Evolutionary conservation across 2,113 vertebrate species (phyloP), one percentile per base, ranked within the genome.

Genomic region (Phylloscopus trochilus): DNA sequence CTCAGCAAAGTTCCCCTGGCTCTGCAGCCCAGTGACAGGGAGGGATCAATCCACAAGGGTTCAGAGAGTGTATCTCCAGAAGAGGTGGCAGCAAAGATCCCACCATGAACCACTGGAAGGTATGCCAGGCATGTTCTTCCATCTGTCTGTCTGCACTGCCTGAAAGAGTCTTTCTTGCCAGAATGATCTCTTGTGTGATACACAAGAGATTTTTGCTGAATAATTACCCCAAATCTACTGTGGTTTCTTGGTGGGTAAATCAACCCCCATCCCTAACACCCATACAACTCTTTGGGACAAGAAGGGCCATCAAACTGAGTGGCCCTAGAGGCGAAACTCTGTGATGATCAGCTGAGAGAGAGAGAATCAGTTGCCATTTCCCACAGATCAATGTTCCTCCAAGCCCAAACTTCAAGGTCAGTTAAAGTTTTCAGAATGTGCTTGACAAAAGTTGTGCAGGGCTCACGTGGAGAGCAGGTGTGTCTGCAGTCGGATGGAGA

Each of bases 381-480:
- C 35, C n/a, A 52, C 47, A 66, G 83, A 76, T 12, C 53, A n/a
- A 8, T 49, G 60, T 23, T 77, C 35, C 59, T 83, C 56, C 81
- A 68, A 35, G 23, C 66, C 49, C 70, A 80, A 8, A 53, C 37
- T 73, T 91, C 78, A 93, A 91, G 91, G 89, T 79, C 93, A 80
- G 56, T 12, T 51, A 15, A 83, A 97, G 49, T 80, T 87, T 80
- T 43, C 58, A 62, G 78, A 49, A 64, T 0, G 0, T 22, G 14
- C 41, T 46, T 89, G 92, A 46, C n/a, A 53, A 19, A 79, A 75
- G 58, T 30, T 78, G 52, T 60, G 49, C 74, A 75, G 89, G 41
- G 28, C 44, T 59, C 60, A 6, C 1, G 0, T 28, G 47, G 53
- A 19, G 41, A 59, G 53, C 13, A 1, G 56, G 19, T 0, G 0